Evolutionary conservation across 2,888 invertebrate genomes (phyloP), one percentile per base, ranked within the genome.

Genomic region (Drosophila parthenogenetica): DNA sequence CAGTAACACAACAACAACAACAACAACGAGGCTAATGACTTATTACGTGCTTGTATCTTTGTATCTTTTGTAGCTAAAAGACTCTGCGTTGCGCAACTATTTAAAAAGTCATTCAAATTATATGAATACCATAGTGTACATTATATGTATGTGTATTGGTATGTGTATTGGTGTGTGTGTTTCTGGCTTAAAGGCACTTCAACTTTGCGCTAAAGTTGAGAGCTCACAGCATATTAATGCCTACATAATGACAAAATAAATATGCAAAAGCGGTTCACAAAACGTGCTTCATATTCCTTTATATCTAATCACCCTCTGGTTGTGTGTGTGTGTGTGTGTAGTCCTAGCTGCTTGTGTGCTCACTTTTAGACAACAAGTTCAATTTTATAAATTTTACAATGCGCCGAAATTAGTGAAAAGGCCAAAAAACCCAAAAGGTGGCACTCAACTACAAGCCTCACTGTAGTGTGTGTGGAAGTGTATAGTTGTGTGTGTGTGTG

Each of bases 201-300:
- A 77, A 74, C 43, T 65, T 60, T 58, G 55, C 14, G 70, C 65
- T 57, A 25, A 45, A 45, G 55, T 43, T 43, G 61, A 46, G 69
- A 57, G 51, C 67, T 68, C 53, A 51, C 65, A 89, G 87, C 87
- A 81, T 89, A 84, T 81, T 88, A 88, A 88, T 87, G 87, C 86
- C 90, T 87, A 89, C 91, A 90, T 91, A 91, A 91, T 92, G 91
- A 91, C 90, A 91, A 91, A 92, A 91, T 91, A 91, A 92, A 91
- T 91, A 91, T 90, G 91, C 90, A 78, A 88, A 90, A 90, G 90
- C 89, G 90, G 90, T 90, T 90, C 77, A 79, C 81, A 68, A 79
- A 87, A 87, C 90, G 90, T 90, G 90, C 87, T 59, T 81, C 77
- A 79, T 87, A 86, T 86, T 84, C 80, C 86, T 81, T 86, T 79